A percentile compares a stretch with the other conserved stretches of the same genome.
These are phyloP conservation scores for Tenrec ecaudatus DNA, from an alignment of 2,113 vertebrate genomes.

Conservation along the genomic window DNA sequence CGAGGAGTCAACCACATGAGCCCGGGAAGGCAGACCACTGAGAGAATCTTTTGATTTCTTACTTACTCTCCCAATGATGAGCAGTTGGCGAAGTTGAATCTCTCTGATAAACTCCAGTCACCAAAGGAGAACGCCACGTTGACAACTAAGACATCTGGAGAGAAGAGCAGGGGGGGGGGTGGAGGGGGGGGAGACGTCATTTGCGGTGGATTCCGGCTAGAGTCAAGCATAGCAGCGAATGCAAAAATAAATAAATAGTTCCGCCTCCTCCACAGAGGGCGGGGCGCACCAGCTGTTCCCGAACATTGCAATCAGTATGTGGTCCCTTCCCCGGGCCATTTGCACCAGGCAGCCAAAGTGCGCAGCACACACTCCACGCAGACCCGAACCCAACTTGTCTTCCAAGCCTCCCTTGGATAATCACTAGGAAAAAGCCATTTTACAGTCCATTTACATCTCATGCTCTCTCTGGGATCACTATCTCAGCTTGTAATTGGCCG, in stretches of 20 bases:
- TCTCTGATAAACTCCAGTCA: constrained; percentile 85
- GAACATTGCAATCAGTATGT: constrained; percentile 57
- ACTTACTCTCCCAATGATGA: constrained; percentile 86
- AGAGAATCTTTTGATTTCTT: constrained; percentile 62
- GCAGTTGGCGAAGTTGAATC: constrained; percentile 83
- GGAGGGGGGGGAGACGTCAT: constrained; percentile 52
- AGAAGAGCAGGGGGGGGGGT: constrained; percentile 27
- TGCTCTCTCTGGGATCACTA: constrained; percentile 75
- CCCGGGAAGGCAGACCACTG: constrained; percentile 55
- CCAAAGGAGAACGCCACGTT: constrained; percentile 79
- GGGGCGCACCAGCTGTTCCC: constrained; percentile 68
- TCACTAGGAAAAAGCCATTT: constrained; percentile 80
- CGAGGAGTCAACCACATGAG: constrained; percentile 9
- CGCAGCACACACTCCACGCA: constrained; percentile 58
- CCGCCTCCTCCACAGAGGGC: constrained; percentile 42
- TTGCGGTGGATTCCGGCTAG: constrained; percentile 27
- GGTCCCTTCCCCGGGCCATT: constrained; percentile 57
- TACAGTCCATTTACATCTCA: constrained; percentile 79
- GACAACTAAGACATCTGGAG: constrained; percentile 85
- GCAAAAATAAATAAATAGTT: constrained; percentile 56
- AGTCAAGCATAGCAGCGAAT: constrained; percentile 34
- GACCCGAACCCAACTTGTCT: constrained; percentile 3
- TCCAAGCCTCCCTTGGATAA: constrained; percentile 70
- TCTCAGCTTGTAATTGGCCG: constrained; percentile 80
- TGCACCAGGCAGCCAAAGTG: neutral